These are phyloP conservation scores for Acanthosoma haemorrhoidale DNA, from an alignment of 2,888 invertebrate species.

Conservation along the genomic window DNA sequence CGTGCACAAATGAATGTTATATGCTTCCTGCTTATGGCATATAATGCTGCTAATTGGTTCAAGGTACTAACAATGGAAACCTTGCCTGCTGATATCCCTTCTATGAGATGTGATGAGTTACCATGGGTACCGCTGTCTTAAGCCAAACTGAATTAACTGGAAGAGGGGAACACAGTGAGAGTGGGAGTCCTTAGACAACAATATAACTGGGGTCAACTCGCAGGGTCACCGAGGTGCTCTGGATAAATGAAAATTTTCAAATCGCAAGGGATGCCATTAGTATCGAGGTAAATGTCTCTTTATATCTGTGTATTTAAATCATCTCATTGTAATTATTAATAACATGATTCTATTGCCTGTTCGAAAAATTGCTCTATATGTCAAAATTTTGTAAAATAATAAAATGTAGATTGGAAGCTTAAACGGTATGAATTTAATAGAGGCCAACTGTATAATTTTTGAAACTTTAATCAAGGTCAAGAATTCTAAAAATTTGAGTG, in stretches of 20 bases:
- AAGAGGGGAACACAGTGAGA: neutral
- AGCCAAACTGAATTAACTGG: neutral
- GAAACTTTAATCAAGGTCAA: too few relatives aligned
- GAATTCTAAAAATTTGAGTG: too few relatives aligned
- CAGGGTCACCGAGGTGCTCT: slow-evolving; percentile 3
- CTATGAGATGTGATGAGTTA: neutral
- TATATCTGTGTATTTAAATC: too few relatives aligned
- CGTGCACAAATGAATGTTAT: neutral
- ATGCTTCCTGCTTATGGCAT: neutral
- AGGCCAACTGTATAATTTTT: too few relatives aligned
- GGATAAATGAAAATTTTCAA: neutral
- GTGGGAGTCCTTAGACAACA: slow-evolving; percentile 17
- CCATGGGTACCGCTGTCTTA: slow-evolving; percentile 2
- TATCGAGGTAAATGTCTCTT: slow-evolving; percentile 1
- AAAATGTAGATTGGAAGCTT: too few relatives aligned
- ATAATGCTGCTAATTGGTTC: neutral
- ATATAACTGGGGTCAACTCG: slow-evolving; percentile 15
- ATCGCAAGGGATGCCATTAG: slow-evolving; percentile 15
- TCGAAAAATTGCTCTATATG: too few relatives aligned
- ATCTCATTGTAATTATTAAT: too few relatives aligned
- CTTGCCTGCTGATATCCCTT: neutral
- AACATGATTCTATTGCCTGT: too few relatives aligned
- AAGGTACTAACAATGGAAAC: neutral
- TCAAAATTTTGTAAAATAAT: too few relatives aligned
- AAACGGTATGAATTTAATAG: too few relatives aligned